These are phyloP conservation scores for Tympanoctomys barrerae DNA, from an alignment of 2,797 vertebrate species.

Conservation along the genomic window DNA sequence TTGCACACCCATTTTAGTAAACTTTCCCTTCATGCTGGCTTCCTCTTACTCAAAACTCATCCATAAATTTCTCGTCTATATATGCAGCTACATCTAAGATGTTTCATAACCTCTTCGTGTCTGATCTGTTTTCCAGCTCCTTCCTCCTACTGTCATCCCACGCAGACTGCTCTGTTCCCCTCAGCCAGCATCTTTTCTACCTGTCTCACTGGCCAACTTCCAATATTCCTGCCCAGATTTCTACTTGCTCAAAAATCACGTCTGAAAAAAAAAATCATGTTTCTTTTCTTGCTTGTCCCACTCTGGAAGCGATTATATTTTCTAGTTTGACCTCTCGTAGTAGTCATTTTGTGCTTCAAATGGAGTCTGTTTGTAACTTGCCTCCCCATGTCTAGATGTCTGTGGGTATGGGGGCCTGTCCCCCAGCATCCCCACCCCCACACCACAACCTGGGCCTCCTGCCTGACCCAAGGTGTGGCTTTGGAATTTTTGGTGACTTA, in stretches of 20 bases:
- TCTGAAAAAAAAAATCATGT: neutral
- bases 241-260: neutral
- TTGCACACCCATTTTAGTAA: neutral
- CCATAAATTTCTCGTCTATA: neutral
- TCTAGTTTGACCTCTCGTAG: neutral
- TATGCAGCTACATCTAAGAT: neutral
- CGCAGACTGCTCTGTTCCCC: neutral
- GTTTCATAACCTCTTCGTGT: neutral
- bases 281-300: neutral
- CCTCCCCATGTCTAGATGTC: neutral
- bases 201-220: neutral
- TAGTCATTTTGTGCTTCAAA: conserved; percentile 27
- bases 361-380: conserved; percentile 1
- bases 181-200: neutral
- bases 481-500: conserved; percentile 78
- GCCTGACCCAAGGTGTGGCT: conserved; percentile 64
- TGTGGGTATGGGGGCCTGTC: neutral
- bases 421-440: neutral
- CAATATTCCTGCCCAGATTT: neutral
- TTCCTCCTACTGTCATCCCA: neutral
- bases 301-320: neutral
- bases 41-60: neutral
- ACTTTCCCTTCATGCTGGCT: conserved; percentile 40
- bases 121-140: neutral
- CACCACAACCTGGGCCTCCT: conserved; percentile 46